These are phyloP conservation scores for Incurvaria masculella DNA, from an alignment of 2,888 invertebrate genomes.

Conservation along the genomic window DNA sequence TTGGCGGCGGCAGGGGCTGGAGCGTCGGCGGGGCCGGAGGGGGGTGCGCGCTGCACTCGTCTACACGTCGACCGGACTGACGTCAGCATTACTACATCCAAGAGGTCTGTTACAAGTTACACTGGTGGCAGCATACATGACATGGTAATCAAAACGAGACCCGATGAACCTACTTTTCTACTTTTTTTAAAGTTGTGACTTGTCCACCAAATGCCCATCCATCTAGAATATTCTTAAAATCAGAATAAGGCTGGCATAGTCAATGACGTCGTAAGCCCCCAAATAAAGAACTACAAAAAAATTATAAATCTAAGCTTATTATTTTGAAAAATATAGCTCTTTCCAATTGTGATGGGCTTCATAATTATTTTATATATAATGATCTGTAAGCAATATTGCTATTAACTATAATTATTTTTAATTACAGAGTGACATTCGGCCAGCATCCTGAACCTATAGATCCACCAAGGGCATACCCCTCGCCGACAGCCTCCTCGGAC, in stretches of 20 bases:
- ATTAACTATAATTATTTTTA: not conserved
- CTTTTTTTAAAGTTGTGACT: too few species aligned
- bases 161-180: too few species aligned
- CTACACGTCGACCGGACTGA: conserved; percentile 50
- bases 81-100: conserved; percentile 48
- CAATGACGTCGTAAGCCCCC: too few species aligned
- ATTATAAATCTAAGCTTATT: not conserved
- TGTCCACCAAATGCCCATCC: too few species aligned
- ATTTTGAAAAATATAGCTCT: not conserved
- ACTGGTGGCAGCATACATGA: too few species aligned
- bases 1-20: conserved; percentile 27
- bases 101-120: conserved; percentile 7
- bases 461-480: conserved; percentile 23
- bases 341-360: not conserved
- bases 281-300: too few species aligned
- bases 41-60: conserved; percentile 36
- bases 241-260: too few species aligned
- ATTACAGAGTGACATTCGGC: conserved; percentile 44
- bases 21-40: conserved; percentile 21
- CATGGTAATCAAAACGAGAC: too few species aligned
- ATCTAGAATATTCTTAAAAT: too few species aligned
- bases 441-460: conserved; percentile 33
- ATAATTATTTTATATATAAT: not conserved
- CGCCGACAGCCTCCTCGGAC: conserved; percentile 29
- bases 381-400: not conserved